A percentile compares a stretch with the other conserved stretches of the same genome.
phyloP scores from a whole-genome alignment of 2,113 vertebrate species.

The Tinamus guttatus region DNA sequence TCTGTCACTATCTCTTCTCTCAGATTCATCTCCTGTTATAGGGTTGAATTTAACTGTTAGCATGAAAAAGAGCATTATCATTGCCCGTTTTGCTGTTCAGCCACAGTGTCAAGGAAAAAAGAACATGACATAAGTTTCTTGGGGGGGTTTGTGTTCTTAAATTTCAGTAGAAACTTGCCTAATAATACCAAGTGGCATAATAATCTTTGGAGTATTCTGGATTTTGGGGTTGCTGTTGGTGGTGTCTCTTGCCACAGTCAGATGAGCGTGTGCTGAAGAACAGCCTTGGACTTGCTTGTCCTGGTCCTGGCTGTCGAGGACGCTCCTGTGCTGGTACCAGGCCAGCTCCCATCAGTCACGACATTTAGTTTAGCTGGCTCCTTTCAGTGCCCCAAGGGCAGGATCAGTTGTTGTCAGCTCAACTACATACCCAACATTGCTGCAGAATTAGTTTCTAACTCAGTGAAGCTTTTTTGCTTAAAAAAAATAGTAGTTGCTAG shows the following conservation, averaged over 20 bases:
- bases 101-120: background rate
- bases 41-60: slow-evolving; percentile 33
- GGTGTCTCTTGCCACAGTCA: background rate
- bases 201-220: background rate
- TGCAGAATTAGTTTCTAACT: background rate
- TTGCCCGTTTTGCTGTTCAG: background rate
- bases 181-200: background rate
- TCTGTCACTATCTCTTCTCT: slow-evolving; percentile 59
- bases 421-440: background rate
- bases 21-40: slow-evolving; percentile 8
- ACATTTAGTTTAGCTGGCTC: background rate
- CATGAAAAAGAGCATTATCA: background rate
- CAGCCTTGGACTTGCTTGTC: background rate
- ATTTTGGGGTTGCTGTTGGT: background rate
- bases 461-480: background rate
- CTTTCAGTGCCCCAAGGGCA: background rate
- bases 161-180: background rate
- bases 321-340: background rate
- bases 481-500: background rate
- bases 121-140: background rate
- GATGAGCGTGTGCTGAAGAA: background rate
- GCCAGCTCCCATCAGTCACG: background rate
- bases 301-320: background rate
- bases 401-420: background rate
- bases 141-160: background rate